Evolutionary conservation across 2,797 vertebrate species (phyloP).

Genomic region (Hyperoplus lanceolatus): DNA sequence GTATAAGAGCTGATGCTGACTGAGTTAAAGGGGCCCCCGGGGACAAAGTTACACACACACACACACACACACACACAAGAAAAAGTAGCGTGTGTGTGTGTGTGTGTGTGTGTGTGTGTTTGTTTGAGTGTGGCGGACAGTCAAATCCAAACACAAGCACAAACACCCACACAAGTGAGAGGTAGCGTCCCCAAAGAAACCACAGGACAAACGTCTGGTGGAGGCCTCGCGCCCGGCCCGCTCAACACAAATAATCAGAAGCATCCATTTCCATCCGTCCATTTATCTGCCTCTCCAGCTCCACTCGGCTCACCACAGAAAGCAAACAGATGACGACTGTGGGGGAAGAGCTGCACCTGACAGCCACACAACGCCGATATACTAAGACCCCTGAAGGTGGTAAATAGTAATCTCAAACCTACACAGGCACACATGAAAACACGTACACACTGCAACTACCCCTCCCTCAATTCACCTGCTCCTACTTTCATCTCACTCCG

Average conservation of each 20-base stretch:
- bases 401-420: constrained; percentile 69
- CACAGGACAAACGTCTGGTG: constrained; percentile 70
- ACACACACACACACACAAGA: constrained; percentile 36
- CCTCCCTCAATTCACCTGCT: constrained; percentile 46
- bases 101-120: constrained; percentile 23
- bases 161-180: constrained; percentile 60
- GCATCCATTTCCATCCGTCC: constrained; percentile 52
- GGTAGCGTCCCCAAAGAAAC: constrained; percentile 76
- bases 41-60: constrained; percentile 59
- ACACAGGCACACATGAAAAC: constrained; percentile 51
- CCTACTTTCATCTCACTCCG: constrained; percentile 60
- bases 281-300: constrained; percentile 60
- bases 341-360: constrained; percentile 62
- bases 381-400: constrained; percentile 69
- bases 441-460: constrained; percentile 25
- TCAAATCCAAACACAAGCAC: constrained; percentile 66
- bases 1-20: constrained; percentile 83
- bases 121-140: constrained; percentile 32
- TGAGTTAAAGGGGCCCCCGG: constrained; percentile 77
- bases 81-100: constrained; percentile 33
- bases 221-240: constrained; percentile 45
- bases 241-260: constrained; percentile 63
- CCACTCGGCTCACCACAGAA: constrained; percentile 66
- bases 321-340: constrained; percentile 74
- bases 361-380: constrained; percentile 70